Percentiles rank a stretch among this genome's conserved stretches.
These are phyloP conservation scores for Amia ocellicauda DNA, from an alignment of 2,113 vertebrate genomes.

Conservation along the genomic window DNA sequence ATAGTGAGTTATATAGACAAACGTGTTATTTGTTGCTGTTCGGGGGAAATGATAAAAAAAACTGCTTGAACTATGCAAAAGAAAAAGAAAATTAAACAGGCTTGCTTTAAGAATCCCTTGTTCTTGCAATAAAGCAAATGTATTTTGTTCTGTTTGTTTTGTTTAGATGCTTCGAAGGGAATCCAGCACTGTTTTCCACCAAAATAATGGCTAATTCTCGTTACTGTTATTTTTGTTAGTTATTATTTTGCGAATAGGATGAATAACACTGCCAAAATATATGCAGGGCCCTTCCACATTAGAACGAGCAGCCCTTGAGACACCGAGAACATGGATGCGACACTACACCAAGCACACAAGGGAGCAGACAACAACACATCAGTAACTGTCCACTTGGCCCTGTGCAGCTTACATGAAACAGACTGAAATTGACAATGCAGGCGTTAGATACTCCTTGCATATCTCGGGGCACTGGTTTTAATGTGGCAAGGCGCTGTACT, in stretches of 20 bases:
- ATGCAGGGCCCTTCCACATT: neutral
- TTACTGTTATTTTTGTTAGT: constrained; percentile 30
- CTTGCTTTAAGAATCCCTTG: constrained; percentile 59
- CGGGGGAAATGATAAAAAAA: constrained; percentile 28
- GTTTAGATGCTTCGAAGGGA: constrained; percentile 37
- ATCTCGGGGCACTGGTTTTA: too few species aligned
- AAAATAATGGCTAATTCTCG: constrained; percentile 29
- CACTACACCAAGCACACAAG: too few species aligned
- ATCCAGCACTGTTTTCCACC: constrained; percentile 36
- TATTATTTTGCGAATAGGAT: constrained; percentile 20
- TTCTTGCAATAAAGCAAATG: constrained; percentile 70
- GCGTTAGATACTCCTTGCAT: too few species aligned
- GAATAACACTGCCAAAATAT: constrained; percentile 46
- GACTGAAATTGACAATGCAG: too few species aligned
- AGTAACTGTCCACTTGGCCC: too few species aligned
- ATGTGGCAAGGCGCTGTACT: too few species aligned
- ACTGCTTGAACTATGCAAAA: constrained; percentile 70
- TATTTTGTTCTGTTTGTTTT: constrained; percentile 47
- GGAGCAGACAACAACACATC: too few species aligned
- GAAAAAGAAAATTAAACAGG: constrained; percentile 42
- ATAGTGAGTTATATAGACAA: too few species aligned
- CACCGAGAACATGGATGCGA: too few species aligned
- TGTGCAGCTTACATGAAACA: too few species aligned
- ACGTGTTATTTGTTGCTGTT: constrained; percentile 42
- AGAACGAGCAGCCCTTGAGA: too few species aligned